Evolutionary conservation across 2,113 vertebrate genomes (phyloP).

Genomic region (Zeus faber): DNA sequence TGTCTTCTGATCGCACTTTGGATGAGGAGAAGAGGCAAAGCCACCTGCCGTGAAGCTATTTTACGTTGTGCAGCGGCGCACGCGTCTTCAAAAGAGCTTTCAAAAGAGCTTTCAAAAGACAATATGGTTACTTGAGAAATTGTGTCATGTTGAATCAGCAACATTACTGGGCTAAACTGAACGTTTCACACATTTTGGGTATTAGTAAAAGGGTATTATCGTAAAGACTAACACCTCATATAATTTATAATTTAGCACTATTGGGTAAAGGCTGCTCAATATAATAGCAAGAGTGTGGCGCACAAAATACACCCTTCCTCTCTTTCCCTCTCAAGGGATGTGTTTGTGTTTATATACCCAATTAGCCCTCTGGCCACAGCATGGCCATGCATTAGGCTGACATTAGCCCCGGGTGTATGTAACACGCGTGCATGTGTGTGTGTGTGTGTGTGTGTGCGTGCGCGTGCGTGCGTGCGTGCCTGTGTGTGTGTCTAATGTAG

Average conservation of each 20-base stretch:
- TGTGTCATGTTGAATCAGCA: too few relatives aligned
- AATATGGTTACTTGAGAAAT: too few relatives aligned
- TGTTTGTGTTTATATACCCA: conserved; percentile 77
- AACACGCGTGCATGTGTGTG: conserved; percentile 23
- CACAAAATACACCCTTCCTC: conserved; percentile 45
- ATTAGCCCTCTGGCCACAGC: conserved; percentile 75
- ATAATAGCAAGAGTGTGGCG: conserved; percentile 7
- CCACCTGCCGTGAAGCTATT: conserved; percentile 57
- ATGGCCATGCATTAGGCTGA: conserved; percentile 68
- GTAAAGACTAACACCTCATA: too few relatives aligned
- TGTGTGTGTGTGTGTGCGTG: conserved; percentile 22
- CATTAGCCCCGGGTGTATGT: conserved; percentile 68
- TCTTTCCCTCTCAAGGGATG: conserved; percentile 64
- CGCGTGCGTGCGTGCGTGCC: conserved; percentile 40
- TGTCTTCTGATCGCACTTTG: conserved; percentile 58
- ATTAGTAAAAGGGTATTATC: too few relatives aligned
- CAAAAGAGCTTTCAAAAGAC: too few relatives aligned
- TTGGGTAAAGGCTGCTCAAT: conserved; percentile 36
- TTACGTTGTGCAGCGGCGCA: conserved; percentile 21
- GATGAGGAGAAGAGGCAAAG: conserved; percentile 50
- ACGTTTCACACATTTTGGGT: too few relatives aligned
- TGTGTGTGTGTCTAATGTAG: conserved; percentile 32
- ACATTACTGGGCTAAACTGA: too few relatives aligned
- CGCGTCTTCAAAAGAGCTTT: too few relatives aligned
- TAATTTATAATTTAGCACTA: conserved; percentile 49